Conservation (phyloP, 2,113 vertebrate species). For the Delphinus delphis region DNA sequence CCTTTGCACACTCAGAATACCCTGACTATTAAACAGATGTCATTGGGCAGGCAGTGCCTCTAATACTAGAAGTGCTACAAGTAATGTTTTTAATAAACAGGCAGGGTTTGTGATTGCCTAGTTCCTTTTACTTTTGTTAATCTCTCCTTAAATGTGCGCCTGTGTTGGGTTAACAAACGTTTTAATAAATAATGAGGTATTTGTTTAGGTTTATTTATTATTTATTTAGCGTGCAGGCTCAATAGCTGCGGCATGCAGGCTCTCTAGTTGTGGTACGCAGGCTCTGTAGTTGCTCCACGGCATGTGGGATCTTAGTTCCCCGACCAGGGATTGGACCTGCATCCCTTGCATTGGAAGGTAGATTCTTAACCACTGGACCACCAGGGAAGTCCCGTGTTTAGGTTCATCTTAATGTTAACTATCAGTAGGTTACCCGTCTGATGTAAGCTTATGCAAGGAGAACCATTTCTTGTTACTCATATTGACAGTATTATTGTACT, state of each 20-base stretch:
- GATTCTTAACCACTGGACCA: neutral
- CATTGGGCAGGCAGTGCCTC: constrained; percentile 74
- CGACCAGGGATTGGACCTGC: neutral
- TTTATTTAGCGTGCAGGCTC: too few species aligned
- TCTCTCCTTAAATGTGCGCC: neutral
- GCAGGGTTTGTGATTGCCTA: neutral
- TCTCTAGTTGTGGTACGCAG: neutral
- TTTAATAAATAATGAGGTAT: neutral
- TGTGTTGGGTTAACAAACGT: neutral
- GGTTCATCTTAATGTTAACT: neutral
- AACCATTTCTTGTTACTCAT: neutral
- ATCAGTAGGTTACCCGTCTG: neutral
- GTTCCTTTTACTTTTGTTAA: neutral
- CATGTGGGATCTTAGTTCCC: neutral
- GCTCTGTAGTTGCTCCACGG: neutral
- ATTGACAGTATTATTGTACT: neutral
- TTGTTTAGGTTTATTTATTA: neutral
- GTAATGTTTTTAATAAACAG: neutral
- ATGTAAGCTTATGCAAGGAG: neutral
- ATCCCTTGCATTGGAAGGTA: neutral
- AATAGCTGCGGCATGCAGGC: fast-evolving
- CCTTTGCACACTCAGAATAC: constrained; percentile 76
- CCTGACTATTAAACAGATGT: constrained; percentile 69
- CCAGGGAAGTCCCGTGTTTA: too few species aligned
- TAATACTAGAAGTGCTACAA: neutral